phyloP scores from a whole-genome alignment of 92 coral and sea anemone species.

The Epizoanthus scotinus region DNA sequence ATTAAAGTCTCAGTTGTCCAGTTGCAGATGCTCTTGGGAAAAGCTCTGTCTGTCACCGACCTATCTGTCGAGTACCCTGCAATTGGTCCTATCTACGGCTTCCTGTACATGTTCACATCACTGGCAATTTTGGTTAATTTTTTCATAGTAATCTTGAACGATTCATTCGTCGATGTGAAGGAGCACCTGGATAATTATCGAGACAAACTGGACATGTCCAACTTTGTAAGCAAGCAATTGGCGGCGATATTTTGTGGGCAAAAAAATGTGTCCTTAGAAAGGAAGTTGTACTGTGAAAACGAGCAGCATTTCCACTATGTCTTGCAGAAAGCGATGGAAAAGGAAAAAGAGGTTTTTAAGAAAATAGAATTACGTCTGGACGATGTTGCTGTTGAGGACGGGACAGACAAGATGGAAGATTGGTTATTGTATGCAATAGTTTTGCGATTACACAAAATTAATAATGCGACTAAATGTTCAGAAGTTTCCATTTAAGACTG shows the following conservation, averaged over 20 bases:
- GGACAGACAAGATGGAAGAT: neutral
- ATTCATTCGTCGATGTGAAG: constrained; percentile 42
- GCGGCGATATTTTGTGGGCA: neutral
- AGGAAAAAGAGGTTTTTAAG: neutral
- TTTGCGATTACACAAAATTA: neutral
- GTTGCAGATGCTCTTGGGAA: constrained; percentile 45
- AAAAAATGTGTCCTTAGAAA: neutral
- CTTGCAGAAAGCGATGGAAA: neutral
- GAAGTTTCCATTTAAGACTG: too few relatives aligned
- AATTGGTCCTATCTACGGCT: constrained; percentile 34
- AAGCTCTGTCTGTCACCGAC: constrained; percentile 39
- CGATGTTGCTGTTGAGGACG: neutral
- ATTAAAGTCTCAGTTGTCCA: constrained; percentile 25
- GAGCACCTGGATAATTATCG: constrained; percentile 24
- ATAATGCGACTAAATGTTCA: too few relatives aligned
- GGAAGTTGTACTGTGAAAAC: neutral
- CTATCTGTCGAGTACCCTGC: constrained; percentile 23
- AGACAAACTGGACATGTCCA: constrained; percentile 47
- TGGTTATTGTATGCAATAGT: neutral
- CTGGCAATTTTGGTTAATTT: constrained; percentile 37
- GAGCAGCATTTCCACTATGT: neutral
- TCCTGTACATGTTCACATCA: constrained; percentile 20
- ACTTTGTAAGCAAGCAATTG: constrained; percentile 24
- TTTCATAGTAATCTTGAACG: constrained; percentile 45
- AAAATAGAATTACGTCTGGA: neutral